Evolutionary conservation across 2,888 invertebrate species (phyloP).

Genomic region (Peribatodes rhomboidaria): DNA sequence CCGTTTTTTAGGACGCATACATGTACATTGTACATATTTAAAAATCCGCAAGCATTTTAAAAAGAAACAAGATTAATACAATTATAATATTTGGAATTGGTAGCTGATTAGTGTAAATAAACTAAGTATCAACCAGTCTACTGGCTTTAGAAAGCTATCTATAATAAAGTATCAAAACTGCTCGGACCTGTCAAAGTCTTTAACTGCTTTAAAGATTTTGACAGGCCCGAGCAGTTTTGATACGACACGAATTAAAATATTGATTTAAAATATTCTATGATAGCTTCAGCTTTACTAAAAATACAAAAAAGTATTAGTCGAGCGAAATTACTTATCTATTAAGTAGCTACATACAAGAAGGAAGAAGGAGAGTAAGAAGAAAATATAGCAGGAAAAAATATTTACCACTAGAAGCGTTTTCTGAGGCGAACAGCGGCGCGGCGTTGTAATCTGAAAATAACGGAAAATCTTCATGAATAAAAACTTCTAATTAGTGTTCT

Average conservation of each 20-base stretch:
- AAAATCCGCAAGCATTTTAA: too few species aligned
- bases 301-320: not conserved
- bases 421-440: constrained; percentile 86
- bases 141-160: not conserved
- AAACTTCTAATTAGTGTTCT: too few species aligned
- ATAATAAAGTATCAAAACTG: constrained; percentile 30
- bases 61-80: too few species aligned
- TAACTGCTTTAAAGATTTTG: too few species aligned
- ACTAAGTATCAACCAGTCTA: not conserved
- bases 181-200: too few species aligned
- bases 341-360: too few species aligned
- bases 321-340: too few species aligned
- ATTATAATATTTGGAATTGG: too few species aligned
- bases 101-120: too few species aligned
- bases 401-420: constrained; percentile 87
- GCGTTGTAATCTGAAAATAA: constrained; percentile 83
- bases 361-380: constrained; percentile 24
- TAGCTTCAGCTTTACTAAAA: not conserved
- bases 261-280: constrained; percentile 23
- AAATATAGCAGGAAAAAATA: constrained; percentile 27
- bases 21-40: too few species aligned
- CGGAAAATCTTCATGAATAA: not conserved
- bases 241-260: constrained; percentile 36
- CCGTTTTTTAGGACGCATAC: not conserved
- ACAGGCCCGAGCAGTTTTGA: too few species aligned